Conservation (phyloP, 2,113 vertebrate species). For the Sakesphorus luctuosus region DNA sequence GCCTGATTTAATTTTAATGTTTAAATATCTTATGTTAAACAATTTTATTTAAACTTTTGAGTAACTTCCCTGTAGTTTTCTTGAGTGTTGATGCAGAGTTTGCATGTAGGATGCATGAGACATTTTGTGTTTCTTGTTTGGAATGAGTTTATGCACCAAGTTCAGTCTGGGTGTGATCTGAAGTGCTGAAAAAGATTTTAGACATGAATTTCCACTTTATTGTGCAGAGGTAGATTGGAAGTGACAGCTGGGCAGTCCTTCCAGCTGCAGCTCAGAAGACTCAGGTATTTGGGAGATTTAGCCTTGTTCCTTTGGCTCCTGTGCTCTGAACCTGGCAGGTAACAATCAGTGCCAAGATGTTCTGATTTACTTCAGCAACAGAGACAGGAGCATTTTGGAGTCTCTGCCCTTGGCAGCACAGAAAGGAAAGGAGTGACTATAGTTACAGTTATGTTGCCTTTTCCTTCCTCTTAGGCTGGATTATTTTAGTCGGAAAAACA, state of each 20-base stretch:
- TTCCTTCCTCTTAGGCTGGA: neutral
- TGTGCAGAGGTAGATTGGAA: neutral
- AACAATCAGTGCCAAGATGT: neutral
- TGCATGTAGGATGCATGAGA: neutral
- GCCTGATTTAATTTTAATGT: neutral
- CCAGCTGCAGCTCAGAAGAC: neutral
- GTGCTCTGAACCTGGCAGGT: neutral
- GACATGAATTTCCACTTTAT: neutral
- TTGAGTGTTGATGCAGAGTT: neutral
- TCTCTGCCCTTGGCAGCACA: neutral
- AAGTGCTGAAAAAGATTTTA: neutral
- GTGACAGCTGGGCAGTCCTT: neutral
- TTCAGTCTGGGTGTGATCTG: neutral
- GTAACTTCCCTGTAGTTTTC: neutral
- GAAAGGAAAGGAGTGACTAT: neutral
- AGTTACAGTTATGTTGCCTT: neutral
- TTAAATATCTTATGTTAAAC: neutral
- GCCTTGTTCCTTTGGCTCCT: neutral
- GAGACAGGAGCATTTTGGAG: neutral
- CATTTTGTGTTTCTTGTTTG: neutral
- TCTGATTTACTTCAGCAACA: neutral
- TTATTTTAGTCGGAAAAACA: neutral
- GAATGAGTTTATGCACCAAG: neutral
- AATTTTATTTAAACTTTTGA: neutral
- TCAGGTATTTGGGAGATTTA: neutral